Evolutionary conservation across 2,888 invertebrate species (phyloP).

Genomic region (Conistra vaccinii): DNA sequence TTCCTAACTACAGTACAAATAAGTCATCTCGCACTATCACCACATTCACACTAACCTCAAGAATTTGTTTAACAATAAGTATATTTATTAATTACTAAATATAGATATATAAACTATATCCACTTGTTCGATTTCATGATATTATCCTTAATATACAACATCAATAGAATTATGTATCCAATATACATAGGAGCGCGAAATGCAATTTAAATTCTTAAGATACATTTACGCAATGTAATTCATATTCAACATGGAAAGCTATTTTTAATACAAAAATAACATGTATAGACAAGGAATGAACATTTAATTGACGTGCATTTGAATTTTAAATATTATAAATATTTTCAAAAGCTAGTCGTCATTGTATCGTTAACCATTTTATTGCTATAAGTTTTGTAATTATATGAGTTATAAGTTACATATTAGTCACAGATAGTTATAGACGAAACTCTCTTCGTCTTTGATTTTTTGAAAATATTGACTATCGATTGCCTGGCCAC

Average conservation of each 20-base stretch:
- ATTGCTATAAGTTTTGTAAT: constrained; percentile 51
- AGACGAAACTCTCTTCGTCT: constrained; percentile 28
- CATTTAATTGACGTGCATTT: constrained; percentile 63
- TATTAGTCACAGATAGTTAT: constrained; percentile 31
- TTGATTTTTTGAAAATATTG: constrained; percentile 31
- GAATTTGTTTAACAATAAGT: constrained; percentile 69
- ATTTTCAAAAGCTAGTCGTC: constrained; percentile 61
- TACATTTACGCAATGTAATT: constrained; percentile 72
- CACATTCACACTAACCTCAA: constrained; percentile 66
- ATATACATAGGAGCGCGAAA: constrained; percentile 79
- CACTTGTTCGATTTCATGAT: constrained; percentile 88
- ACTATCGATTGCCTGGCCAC: constrained; percentile 10
- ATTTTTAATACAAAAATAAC: constrained; percentile 67
- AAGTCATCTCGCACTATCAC: constrained; percentile 65
- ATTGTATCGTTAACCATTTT: constrained; percentile 35
- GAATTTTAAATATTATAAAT: constrained; percentile 46
- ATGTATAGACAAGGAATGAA: constrained; percentile 71
- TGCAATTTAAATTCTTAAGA: constrained; percentile 78
- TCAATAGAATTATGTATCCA: constrained; percentile 73
- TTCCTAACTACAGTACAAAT: constrained; percentile 78
- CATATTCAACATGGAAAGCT: constrained; percentile 72
- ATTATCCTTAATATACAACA: constrained; percentile 83
- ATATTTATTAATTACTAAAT: constrained; percentile 70
- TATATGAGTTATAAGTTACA: constrained; percentile 37
- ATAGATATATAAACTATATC: constrained; percentile 75